These are phyloP conservation scores for Channa argus DNA, from an alignment of 2,113 vertebrate genomes.

Conservation along the genomic window DNA sequence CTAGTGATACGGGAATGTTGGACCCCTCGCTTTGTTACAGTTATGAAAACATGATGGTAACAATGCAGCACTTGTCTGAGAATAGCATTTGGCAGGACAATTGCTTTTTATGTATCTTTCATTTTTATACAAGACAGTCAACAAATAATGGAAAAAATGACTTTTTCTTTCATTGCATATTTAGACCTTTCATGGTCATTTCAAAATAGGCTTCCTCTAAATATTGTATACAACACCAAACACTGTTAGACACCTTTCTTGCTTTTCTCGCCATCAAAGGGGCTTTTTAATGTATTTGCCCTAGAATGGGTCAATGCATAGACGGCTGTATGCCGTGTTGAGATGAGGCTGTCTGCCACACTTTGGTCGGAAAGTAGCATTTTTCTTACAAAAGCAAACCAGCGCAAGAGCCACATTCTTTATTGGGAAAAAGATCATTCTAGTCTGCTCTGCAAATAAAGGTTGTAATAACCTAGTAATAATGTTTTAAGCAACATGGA, in stretches of 20 bases:
- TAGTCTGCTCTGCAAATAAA: conserved; percentile 19
- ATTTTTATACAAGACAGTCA: neutral
- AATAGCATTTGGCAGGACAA: too few relatives aligned
- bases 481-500: conserved; percentile 10
- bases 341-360: too few relatives aligned
- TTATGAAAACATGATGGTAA: too few relatives aligned
- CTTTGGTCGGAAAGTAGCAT: neutral
- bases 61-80: too few relatives aligned
- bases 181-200: conserved; percentile 80
- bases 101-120: too few relatives aligned
- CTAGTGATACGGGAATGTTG: too few relatives aligned
- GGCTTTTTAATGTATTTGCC: conserved; percentile 42
- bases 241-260: conserved; percentile 57
- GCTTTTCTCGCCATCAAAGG: conserved; percentile 37
- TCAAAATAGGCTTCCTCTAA: conserved; percentile 83
- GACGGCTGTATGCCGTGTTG: conserved; percentile 12
- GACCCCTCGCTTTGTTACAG: too few relatives aligned
- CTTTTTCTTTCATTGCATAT: conserved; percentile 78
- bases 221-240: conserved; percentile 81
- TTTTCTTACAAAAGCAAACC: neutral
- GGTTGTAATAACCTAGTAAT: neutral
- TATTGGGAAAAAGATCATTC: conserved; percentile 16
- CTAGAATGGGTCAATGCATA: conserved; percentile 34
- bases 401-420: conserved; percentile 28
- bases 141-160: conserved; percentile 29